Evolutionary conservation across 2,888 invertebrate species (phyloP).

Genomic region (Drosophila fungiperda): DNA sequence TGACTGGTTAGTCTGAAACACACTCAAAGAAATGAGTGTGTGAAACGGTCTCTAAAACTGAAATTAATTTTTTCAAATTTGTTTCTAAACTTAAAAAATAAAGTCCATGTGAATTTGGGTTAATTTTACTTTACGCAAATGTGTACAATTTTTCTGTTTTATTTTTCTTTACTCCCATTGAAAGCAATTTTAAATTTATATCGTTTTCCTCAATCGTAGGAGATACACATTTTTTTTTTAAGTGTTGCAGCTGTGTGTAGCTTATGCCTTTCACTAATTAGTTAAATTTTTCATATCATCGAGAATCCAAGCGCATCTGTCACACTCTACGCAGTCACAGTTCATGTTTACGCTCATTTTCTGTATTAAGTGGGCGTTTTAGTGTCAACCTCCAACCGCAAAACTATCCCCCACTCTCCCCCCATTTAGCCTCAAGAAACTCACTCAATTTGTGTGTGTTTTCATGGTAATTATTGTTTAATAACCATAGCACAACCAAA

Average conservation of each 20-base stretch:
- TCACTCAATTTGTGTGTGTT: conserved; percentile 41
- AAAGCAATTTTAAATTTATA: not conserved
- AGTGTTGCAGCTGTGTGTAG: conserved; percentile 7
- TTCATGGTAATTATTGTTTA: conserved; percentile 70
- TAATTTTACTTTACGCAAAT: not conserved
- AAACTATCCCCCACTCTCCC: not conserved
- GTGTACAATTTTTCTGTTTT: not conserved
- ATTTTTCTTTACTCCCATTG: not conserved
- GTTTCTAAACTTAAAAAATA: not conserved
- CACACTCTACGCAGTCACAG: conserved; percentile 38
- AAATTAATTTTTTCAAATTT: not conserved
- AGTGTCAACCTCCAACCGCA: conserved; percentile 21
- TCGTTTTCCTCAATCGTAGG: not conserved
- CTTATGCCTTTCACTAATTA: conserved; percentile 5
- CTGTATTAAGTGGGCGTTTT: conserved; percentile 56
- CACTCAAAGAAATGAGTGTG: not conserved
- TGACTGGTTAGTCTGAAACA: not conserved
- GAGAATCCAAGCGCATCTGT: conserved; percentile 27
- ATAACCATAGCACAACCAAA: conserved; percentile 31
- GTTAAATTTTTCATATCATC: conserved; percentile 31
- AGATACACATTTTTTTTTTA: not conserved
- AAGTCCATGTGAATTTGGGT: not conserved
- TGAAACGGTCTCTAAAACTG: not conserved
- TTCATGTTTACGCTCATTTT: conserved; percentile 50
- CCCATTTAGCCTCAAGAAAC: not conserved